A percentile compares a stretch with the other conserved stretches of the same genome.
These are phyloP conservation scores for Melitaea cinxia DNA, from an alignment of 1,140 invertebrate species.

Conservation along the genomic window DNA sequence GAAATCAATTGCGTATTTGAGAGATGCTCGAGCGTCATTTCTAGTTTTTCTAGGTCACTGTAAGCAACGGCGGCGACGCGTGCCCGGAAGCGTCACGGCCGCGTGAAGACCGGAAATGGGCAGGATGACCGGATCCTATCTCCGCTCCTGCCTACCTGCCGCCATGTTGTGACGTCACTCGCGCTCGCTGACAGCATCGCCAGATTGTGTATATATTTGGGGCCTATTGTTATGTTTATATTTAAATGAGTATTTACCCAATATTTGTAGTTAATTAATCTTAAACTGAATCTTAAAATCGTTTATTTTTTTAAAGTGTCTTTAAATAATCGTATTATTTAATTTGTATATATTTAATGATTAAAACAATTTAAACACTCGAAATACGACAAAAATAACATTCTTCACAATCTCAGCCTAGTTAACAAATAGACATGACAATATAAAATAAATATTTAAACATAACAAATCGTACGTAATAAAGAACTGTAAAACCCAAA, in stretches of 20 bases:
- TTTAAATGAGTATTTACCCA: background rate
- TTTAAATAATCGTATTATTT: too few species aligned
- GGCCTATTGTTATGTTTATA: constrained; percentile 32
- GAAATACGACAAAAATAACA: too few species aligned
- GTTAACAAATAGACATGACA: too few species aligned
- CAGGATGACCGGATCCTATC: constrained; percentile 82
- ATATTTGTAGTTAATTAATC: background rate
- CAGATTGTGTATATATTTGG: constrained; percentile 67
- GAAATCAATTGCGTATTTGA: background rate
- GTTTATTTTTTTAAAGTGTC: too few species aligned
- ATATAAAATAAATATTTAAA: too few species aligned
- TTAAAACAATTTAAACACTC: too few species aligned
- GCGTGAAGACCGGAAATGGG: constrained; percentile 81
- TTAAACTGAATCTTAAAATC: background rate
- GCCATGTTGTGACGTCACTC: constrained; percentile 79
- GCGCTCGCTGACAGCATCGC: constrained; percentile 44
- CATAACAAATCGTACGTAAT: too few species aligned
- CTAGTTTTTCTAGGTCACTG: constrained; percentile 49
- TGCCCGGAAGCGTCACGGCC: constrained; percentile 80
- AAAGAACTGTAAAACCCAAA: background rate
- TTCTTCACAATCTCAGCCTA: too few species aligned
- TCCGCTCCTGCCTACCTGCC: constrained; percentile 74
- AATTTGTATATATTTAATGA: too few species aligned
- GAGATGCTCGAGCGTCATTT: constrained; percentile 37
- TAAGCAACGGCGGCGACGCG: constrained; percentile 69